phyloP scores from a whole-genome alignment of 2,113 vertebrate genomes.

The Rhea americana region DNA sequence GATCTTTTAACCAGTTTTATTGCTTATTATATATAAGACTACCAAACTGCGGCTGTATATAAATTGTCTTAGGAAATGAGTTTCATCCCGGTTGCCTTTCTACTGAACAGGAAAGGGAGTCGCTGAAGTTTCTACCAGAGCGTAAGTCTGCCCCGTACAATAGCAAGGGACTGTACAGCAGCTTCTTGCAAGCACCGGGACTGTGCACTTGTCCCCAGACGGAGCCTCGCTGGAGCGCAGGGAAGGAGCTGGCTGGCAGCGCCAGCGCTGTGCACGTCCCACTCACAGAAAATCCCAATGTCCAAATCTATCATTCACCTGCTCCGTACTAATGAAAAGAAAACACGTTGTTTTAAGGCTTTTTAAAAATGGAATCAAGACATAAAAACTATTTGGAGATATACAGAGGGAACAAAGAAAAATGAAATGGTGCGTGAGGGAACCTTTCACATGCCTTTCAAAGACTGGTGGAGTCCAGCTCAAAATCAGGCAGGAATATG shows the following conservation, averaged over 20 bases:
- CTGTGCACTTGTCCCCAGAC: background rate
- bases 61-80: background rate
- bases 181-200: background rate
- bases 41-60: background rate
- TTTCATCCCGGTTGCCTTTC: background rate
- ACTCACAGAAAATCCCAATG: background rate
- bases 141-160: background rate
- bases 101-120: background rate
- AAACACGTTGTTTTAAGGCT: background rate
- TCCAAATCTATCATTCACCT: accelerated
- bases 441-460: background rate
- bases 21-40: conserved; percentile 16
- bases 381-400: background rate
- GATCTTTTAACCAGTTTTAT: conserved; percentile 60
- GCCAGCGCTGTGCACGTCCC: background rate
- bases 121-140: background rate
- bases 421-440: background rate
- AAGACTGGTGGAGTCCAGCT: background rate
- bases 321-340: background rate
- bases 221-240: background rate
- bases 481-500: background rate
- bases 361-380: background rate
- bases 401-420: background rate
- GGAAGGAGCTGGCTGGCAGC: background rate
- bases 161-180: background rate